Conservation (phyloP, 2,797 vertebrate species). For the Sebastes diploproa region DNA sequence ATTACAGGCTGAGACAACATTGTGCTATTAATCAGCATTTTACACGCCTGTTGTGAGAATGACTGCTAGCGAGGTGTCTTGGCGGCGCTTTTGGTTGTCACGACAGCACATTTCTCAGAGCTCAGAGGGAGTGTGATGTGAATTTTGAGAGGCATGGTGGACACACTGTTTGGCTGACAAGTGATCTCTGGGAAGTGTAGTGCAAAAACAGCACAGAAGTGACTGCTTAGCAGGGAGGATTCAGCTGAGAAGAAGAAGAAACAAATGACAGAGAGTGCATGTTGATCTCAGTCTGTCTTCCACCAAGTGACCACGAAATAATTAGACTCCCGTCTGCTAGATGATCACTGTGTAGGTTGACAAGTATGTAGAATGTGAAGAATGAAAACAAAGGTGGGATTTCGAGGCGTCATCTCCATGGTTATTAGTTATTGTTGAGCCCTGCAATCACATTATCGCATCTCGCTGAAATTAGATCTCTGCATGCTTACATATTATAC, state of each 20-base stretch:
- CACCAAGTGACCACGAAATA: not conserved
- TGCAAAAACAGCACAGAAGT: not conserved
- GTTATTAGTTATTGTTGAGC: slow-evolving; percentile 1
- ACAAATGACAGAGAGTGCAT: not conserved
- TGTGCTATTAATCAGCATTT: slow-evolving; percentile 51
- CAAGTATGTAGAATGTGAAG: not conserved
- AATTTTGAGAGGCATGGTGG: slow-evolving; percentile 2
- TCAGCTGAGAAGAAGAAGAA: not conserved
- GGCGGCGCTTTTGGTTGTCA: slow-evolving; percentile 18
- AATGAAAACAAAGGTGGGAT: not conserved
- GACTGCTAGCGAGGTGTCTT: slow-evolving; percentile 23
- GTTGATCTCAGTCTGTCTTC: not conserved
- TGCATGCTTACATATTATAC: slow-evolving; percentile 47
- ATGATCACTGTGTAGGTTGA: not conserved
- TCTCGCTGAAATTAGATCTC: slow-evolving; percentile 45
- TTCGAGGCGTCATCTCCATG: not conserved
- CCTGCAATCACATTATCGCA: not conserved
- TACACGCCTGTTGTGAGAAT: slow-evolving; percentile 40
- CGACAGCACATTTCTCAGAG: slow-evolving; percentile 22
- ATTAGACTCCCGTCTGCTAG: not conserved
- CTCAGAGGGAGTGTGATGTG: slow-evolving; percentile 22
- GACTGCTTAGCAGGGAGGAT: not conserved
- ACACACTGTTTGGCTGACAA: slow-evolving; percentile 23
- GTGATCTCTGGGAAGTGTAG: slow-evolving; percentile 27
- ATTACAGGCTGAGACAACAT: slow-evolving; percentile 37